Evolutionary conservation across 2,888 invertebrate species (phyloP), one percentile per base, ranked within the genome.

Genomic region (Acronicta leporina): DNA sequence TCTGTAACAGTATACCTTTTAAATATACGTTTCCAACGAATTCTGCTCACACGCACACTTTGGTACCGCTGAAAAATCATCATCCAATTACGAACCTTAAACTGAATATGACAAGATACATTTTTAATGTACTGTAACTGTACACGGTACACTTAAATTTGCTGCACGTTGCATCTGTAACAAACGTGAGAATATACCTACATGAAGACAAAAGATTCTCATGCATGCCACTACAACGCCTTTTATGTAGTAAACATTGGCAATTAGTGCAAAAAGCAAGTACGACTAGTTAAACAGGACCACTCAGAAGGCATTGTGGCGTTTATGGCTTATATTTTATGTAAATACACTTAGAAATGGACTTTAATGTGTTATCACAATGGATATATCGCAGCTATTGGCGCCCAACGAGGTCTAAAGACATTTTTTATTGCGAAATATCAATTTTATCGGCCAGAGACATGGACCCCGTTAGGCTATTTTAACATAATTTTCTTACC

Each of bases 171-270:
- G 65, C 70, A 74, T 77, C 73, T 73, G 66, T 75, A 67, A 68
- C 71, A 75, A 75, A 73, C 80, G 79, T 81, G 80, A 77, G 81
- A 81, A 81, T 77, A 73, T 64, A 71, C n/a, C n/a, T n/a, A n/a
- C 73, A 67, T 61, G 69, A 68, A 82, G 69, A 84, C 81, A 84
- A 83, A 83, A 82, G 81, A 74, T 80, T 80, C 81, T 68, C 81
- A 78, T 79, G 76, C 82, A 73, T 80, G 78, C 80, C 79, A 82
- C 85, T 84, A 84, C 79, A 70, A 74, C 80, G 79, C 73, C 80
- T 79, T 80, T 84, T 83, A 82, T 84, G 72, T 56, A 63, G 63
- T 73, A 65, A 65, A 75, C 69, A 77, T 74, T 77, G 70, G 77
- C 78, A 75, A 81, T 81, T 79, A 76, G 68, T 55, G 58, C 72